Base-by-base conservation (phyloP, 2,113 vertebrate species). In the Pelecanoides urinatrix region DNA sequence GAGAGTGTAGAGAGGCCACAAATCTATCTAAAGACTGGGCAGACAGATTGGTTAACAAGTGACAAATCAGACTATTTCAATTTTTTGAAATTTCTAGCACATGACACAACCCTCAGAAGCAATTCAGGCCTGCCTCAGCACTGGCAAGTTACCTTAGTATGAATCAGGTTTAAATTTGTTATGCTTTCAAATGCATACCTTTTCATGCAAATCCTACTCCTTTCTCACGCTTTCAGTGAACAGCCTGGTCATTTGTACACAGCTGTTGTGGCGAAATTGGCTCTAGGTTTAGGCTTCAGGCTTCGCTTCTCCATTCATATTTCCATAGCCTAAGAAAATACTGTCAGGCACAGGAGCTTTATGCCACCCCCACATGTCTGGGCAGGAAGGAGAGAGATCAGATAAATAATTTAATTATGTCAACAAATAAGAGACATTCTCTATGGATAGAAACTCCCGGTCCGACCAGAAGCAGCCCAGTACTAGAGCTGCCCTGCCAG, bases 201-300 rank as follows among this genome's bases (percentile, higher is more conserved):
- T 89, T 91, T 77, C 4, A 11, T 71, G 52, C 26, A 91, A 95
- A 91, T 91, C 94, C 94, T 95, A 88, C 93, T 93, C 77, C 81
- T 93, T 97, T 97, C 95, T 94, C 92, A 96, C 6, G 13, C 90
- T 90, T 68, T 40, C 81, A 82, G 70, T 42, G 90, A 74, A 70
- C 84, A 91, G 40, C 44, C 74, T 78, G 80, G 84, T 85, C 91
- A 95, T 94, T 89, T 56, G 61, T 30, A 78, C 77, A 87, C 44
- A 92, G 66, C 61, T 70, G 36, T 61, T 71, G 90, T 68, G 90
- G 73, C 0, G 38, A 94, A 96, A 94, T 11, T 82, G 30, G 56
- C 90, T 93, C 34, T 52, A 72, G 87, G 44, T 81, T 85, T 78
- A 68, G 70, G 36, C 62, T 88, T 49, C 49, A 82, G 76, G 56